Conservation (phyloP, 2,888 invertebrate species). For the Sepioteuthis lessoniana region DNA sequence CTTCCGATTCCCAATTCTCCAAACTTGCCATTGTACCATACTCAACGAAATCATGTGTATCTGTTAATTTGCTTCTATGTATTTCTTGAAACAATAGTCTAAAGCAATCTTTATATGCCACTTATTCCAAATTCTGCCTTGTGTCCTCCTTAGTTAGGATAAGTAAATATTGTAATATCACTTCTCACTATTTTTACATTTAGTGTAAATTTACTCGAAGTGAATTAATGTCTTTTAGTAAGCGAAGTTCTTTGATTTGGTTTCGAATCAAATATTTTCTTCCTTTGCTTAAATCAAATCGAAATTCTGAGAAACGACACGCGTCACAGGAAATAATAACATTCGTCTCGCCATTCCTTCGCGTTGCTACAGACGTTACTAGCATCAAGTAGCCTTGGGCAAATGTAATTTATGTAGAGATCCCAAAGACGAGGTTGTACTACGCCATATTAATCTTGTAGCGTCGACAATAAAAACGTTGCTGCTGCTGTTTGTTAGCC, state of each 20-base stretch:
- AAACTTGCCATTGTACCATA: too few species aligned
- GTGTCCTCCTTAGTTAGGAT: too few species aligned
- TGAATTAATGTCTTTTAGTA: neutral
- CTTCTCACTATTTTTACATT: too few species aligned
- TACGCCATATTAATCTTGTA: too few species aligned
- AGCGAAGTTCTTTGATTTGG: neutral
- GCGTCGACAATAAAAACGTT: neutral
- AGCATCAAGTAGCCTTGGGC: neutral
- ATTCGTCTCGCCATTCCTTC: neutral
- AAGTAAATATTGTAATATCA: too few species aligned
- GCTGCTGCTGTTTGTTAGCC: neutral
- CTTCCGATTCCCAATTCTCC: too few species aligned
- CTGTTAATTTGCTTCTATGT: too few species aligned
- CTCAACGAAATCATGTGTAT: too few species aligned
- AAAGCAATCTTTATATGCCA: too few species aligned
- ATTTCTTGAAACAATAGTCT: too few species aligned
- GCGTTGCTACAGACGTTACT: neutral
- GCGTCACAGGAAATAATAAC: neutral
- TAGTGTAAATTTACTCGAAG: neutral
- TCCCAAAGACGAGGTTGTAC: neutral
- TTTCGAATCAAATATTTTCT: neutral
- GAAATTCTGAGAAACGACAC: neutral
- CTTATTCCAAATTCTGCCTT: too few species aligned
- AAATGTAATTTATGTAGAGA: neutral
- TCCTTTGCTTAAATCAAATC: neutral